Conservation (phyloP, 1,140 invertebrate species). For the Caenorhabditis brenneri region DNA sequence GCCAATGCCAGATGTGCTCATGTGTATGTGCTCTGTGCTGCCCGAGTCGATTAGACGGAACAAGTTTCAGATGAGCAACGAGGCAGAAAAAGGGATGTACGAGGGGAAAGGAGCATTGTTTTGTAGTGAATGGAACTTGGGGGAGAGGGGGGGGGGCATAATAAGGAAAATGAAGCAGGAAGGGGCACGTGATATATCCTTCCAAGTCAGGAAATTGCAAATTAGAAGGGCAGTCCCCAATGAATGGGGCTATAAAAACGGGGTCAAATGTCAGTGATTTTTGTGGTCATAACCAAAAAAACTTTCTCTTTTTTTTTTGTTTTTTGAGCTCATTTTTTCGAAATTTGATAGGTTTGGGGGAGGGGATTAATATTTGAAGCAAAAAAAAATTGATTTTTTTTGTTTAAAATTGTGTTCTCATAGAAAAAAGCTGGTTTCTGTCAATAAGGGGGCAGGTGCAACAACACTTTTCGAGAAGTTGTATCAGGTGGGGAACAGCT, state of each 20-base stretch:
- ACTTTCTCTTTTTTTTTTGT: too few relatives aligned
- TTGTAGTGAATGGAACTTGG: neutral
- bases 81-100: neutral
- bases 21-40: constrained; percentile 13
- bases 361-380: too few relatives aligned
- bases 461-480: too few relatives aligned
- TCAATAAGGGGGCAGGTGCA: too few relatives aligned
- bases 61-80: constrained; percentile 21
- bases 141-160: neutral
- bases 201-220: constrained; percentile 32
- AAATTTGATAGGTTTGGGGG: too few relatives aligned
- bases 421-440: too few relatives aligned
- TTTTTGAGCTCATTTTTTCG: too few relatives aligned
- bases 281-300: constrained; percentile 7
- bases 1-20: constrained; percentile 22
- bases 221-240: neutral
- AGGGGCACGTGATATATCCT: too few relatives aligned
- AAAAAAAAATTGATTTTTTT: too few relatives aligned
- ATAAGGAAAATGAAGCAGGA: neutral
- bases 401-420: too few relatives aligned
- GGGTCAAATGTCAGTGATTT: constrained; percentile 4
- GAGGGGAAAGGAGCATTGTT: neutral
- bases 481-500: too few relatives aligned
- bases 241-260: neutral
- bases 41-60: neutral